Evolutionary conservation across 2,113 vertebrate species (phyloP).

Genomic region (Fukomys damarensis): DNA sequence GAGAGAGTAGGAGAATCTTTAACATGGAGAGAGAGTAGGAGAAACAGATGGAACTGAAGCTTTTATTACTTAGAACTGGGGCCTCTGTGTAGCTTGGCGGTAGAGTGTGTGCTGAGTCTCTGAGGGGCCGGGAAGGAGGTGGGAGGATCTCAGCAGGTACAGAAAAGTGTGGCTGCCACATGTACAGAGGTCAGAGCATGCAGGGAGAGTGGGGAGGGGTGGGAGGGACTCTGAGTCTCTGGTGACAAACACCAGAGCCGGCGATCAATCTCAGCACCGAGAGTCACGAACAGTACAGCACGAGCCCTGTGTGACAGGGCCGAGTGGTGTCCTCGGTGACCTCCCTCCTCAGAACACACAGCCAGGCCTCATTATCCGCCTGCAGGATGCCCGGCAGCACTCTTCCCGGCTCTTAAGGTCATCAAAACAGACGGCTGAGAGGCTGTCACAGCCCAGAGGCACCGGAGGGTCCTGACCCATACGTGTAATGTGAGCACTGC

Average conservation of each 20-base stretch:
- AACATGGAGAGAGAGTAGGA: neutral
- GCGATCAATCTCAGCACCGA: no score
- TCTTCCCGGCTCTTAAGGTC: neutral
- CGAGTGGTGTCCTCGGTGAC: neutral
- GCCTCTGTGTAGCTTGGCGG: neutral
- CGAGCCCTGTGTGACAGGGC: no score
- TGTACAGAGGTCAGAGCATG: rapidly evolving
- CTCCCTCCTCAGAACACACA: neutral
- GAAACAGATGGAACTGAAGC: neutral
- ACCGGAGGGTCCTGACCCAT: neutral
- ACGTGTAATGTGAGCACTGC: neutral
- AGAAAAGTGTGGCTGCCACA: neutral
- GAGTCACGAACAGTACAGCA: neutral
- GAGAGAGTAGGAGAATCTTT: neutral
- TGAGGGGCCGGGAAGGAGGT: neutral
- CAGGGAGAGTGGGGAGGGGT: neutral
- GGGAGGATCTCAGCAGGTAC: neutral
- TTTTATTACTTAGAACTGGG: neutral
- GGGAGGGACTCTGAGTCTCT: no score
- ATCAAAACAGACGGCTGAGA: neutral
- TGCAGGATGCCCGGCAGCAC: neutral
- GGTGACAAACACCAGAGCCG: neutral
- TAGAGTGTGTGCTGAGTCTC: neutral
- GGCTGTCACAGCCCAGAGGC: no score
- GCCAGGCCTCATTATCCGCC: neutral